Base-by-base conservation (phyloP, 2,888 invertebrate genomes). In the Fragum fragum region DNA sequence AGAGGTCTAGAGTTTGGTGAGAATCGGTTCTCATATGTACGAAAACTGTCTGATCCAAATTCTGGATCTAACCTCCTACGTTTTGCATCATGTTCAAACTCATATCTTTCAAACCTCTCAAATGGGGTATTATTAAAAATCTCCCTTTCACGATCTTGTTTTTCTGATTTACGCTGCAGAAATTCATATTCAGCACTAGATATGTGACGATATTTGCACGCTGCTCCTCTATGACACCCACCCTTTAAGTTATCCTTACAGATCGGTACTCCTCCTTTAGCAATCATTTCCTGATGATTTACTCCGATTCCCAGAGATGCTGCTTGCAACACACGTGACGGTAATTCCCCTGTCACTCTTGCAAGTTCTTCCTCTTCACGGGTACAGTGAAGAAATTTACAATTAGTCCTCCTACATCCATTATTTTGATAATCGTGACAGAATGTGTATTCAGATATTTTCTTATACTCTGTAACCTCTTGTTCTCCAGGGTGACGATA, bases 361-460 rank as follows among this genome's bases (percentile, higher is more conserved):
- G 96, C 97, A 81, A 96, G 96, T 83, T 96, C 95, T 92, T 97
- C 97, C 89, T 97, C 97, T 90, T 96, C 96, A 23, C 96, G 95
- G 0, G 96, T 96, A 91, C 97, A 97, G 94, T 97, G 97, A 59
- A 97, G 95, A 93, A 97, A 97, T 91, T 96, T 96, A 91, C 97
- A 97, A 79, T 96, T 96, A 3, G 96, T 95, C 89, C 97, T 95
- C n/a, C 96, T 95, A 92, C 97, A 97, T 81, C 96, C 96, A 59
- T 96, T 96, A 93, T 97, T 97, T 94, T 97, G 97, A 89, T 93
- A 96, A 90, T 96, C 96, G 90, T 96, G 95, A 91, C 96, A 96
- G 91, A 96, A 96, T 52, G 95, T 94, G 79, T 92, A 92, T 52
- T 94, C 94, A 21, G 90, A 91, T 77, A 89, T 91, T 69, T 89